These are phyloP conservation scores for Barnardius zonarius DNA, from an alignment of 2,113 vertebrate genomes.

Conservation along the genomic window DNA sequence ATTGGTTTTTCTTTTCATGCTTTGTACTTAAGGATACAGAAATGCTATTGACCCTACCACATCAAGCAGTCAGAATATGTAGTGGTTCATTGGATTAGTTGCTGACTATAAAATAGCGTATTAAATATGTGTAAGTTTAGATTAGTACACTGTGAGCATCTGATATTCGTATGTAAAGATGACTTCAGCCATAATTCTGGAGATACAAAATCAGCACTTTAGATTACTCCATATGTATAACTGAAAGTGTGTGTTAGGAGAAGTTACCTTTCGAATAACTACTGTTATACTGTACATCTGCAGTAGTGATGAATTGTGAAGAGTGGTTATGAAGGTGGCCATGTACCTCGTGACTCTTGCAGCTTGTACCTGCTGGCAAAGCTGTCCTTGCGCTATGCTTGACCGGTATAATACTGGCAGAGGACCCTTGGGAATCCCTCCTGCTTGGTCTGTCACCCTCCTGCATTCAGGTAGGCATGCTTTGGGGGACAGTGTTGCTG, in stretches of 20 bases:
- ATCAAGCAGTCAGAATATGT: no score
- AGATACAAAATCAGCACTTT: not conserved
- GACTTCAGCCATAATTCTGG: not conserved
- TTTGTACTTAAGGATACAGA: not conserved
- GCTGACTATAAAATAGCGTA: not conserved
- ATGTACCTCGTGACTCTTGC: fast-evolving
- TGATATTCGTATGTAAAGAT: fast-evolving
- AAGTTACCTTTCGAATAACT: not conserved
- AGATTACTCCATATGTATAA: fast-evolving
- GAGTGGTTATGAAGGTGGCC: fast-evolving
- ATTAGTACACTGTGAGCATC: not conserved
- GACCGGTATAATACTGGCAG: not conserved
- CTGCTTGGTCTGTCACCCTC: fast-evolving
- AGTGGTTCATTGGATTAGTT: no score
- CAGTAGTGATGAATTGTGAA: no score
- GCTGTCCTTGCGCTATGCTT: no score
- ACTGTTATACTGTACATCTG: fast-evolving
- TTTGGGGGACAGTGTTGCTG: no score
- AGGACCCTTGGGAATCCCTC: fast-evolving
- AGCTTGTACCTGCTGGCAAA: fast-evolving
- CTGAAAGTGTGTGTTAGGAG: fast-evolving
- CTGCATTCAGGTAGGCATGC: fast-evolving
- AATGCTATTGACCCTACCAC: not conserved
- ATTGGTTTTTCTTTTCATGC: no score
- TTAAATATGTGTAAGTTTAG: not conserved